Conservation (phyloP, 2,888 invertebrate species). For the Catocala nupta region DNA sequence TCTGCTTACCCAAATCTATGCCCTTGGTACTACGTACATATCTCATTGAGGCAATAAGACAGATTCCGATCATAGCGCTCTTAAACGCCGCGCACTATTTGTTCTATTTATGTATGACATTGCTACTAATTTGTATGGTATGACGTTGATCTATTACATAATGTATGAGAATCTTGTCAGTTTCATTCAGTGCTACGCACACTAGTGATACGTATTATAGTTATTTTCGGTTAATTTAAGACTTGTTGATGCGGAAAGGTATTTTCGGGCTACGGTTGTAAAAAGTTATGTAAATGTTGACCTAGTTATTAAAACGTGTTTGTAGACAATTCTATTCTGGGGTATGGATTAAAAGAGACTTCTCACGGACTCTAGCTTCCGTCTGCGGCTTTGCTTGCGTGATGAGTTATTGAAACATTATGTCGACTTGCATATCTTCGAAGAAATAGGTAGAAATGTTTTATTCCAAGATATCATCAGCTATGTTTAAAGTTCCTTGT, state of each 20-base stretch:
- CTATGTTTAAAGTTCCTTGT: too few species aligned
- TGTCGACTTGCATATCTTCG: too few species aligned
- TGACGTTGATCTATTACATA: slow-evolving; percentile 9
- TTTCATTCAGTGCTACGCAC: slow-evolving; percentile 22
- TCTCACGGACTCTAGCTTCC: too few species aligned
- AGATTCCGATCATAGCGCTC: too few species aligned
- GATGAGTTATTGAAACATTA: too few species aligned
- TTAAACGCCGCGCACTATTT: not conserved
- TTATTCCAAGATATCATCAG: too few species aligned
- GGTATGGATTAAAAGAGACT: not conserved
- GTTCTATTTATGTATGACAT: slow-evolving; percentile 25
- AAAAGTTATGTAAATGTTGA: slow-evolving; percentile 7
- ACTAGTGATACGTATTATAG: slow-evolving; percentile 18
- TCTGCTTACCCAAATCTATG: too few species aligned
- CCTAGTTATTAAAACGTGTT: not conserved
- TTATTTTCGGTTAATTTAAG: slow-evolving; percentile 23
- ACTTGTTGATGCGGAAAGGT: slow-evolving; percentile 22
- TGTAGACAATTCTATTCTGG: not conserved
- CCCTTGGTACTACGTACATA: too few species aligned
- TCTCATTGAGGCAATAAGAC: too few species aligned
- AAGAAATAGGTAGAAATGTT: too few species aligned
- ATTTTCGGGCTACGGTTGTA: slow-evolving; percentile 2
- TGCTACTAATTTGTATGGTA: slow-evolving; percentile 26
- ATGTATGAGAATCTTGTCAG: slow-evolving; percentile 17
- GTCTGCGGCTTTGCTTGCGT: too few species aligned